Base-by-base conservation (phyloP, 2,888 invertebrate genomes). In the Pecten maximus region DNA sequence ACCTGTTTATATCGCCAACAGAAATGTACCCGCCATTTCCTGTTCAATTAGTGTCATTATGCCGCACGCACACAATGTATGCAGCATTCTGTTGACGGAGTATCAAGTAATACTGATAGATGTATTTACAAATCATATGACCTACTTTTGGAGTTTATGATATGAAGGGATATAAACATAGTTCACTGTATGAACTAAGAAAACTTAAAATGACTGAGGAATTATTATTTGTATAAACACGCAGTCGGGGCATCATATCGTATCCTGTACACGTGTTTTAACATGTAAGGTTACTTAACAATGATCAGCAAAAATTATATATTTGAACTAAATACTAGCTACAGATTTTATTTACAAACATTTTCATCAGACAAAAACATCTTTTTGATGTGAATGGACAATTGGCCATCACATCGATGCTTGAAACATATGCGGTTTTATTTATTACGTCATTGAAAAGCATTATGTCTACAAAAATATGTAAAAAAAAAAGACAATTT, bases 11-110 rank as follows among this genome's bases (percentile, higher is more conserved):
- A 28, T 35, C 6, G 74, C 35, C 74, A 74, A 74, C 35, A 28
- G 74, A 74, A 74, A 74, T 74, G 74, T 74, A 74, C 74, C 74
- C 35, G 74, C 74, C 74, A 74, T 74, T 74, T 74, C 12, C 23
- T 74, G 74, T 74, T 16, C 28, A 35, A 12, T 74, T 12, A 35
- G 35, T 28, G 74, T 74, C 12, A 28, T 35, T 10, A 35, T 15
- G 35, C 16, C 8, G 35, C 74, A 35, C 28, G 74, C 6, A n/a
- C 54, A 54, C n/a, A n/a, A n/a, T n/a, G n/a, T n/a, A 54, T 54
- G 48, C 2, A 4, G 23, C 23, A 74, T 74, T 35, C 35, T 74
- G 35, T 74, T 74, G 74, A 74, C 74, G 23, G 23, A 60, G n/a
- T 60, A 35, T 35, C 35, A 6, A 10, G 74, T 35, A 74, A 35